These are phyloP conservation scores for Lacerta bilineata DNA, from an alignment of 2,797 vertebrate species.

Conservation along the genomic window DNA sequence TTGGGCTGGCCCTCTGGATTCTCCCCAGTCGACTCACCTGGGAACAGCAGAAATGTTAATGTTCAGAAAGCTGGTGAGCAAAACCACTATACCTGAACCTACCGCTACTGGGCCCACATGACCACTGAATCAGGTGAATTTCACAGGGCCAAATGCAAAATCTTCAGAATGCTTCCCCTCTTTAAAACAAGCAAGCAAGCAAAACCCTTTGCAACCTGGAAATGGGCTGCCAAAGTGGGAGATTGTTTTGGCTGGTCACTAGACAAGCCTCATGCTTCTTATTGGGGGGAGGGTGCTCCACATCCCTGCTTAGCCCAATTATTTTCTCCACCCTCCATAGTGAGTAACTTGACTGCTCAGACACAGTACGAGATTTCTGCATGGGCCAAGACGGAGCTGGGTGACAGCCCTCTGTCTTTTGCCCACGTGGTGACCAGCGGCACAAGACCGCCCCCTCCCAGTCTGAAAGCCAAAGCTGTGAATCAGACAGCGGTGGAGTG, in stretches of 20 bases:
- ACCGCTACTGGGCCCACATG: no score
- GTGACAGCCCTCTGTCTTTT: conserved; percentile 92
- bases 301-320: conserved; percentile 32
- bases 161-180: not conserved
- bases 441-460: conserved; percentile 82
- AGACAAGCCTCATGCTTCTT: no score
- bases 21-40: no score
- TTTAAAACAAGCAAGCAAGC: no score
- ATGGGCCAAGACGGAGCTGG: conserved; percentile 92
- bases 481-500: conserved; percentile 96
- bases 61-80: no score
- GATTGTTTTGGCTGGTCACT: not conserved
- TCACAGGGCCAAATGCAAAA: not conserved
- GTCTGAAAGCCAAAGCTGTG: conserved; percentile 91
- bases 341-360: conserved; percentile 90
- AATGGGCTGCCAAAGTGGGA: not conserved
- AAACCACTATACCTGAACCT: no score
- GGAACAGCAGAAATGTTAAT: no score
- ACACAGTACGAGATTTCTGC: conserved; percentile 93
- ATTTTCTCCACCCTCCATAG: conserved; percentile 75
- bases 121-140: no score
- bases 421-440: conserved; percentile 86
- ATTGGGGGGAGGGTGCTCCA: not conserved
- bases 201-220: not conserved
- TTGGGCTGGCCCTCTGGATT: no score